Evolutionary conservation across 2,888 invertebrate species (phyloP), one percentile per base, ranked within the genome.

Genomic region (Ophioninae sp.): DNA sequence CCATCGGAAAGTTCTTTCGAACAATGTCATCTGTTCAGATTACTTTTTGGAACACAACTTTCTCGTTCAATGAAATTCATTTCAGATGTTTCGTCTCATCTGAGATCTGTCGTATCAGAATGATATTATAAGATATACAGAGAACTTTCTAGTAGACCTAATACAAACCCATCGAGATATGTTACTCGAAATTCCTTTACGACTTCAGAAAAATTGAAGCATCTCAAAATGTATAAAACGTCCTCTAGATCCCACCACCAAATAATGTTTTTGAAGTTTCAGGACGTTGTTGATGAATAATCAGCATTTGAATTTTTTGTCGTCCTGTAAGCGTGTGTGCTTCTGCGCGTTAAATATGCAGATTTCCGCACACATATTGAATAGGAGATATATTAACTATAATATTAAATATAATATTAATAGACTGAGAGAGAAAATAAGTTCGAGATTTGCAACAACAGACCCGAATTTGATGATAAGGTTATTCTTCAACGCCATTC

Each of bases 291-390:
- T 70, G 37, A 84, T 81, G 79, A 81, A 84, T 80, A 78, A 75
- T 81, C 72, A 81, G 75, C 75, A 81, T 30, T 81, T 78, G 74
- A 75, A 67, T 79, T 56, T 50, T n/a, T 72, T 67, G 78, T 17
- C 23, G 44, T 44, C 30, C 0, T 50, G 7, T 30, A 2, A 13
- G 30, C 10, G 7, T 7, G n/a, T 56, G 44, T 20, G 41, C 23
- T 61, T 59, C 64, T n/a, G 68, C n/a, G 20, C 61, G 59, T 68
- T 30, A 70, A 64, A n/a, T n/a, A n/a, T n/a, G n/a, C 30, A 65
- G 8, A 65, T 65, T 61, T n/a, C 61, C 1, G 13, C 13, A 74
- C 57, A 81, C 75, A 44, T 5, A 44, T 13, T n/a, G n/a, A n/a
- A n/a, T n/a, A n/a, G n/a, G n/a, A n/a, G n/a, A n/a, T n/a, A n/a